Evolutionary conservation across 2,113 vertebrate genomes (phyloP), one percentile per base, ranked within the genome.

Genomic region (Cynocephalus volans): DNA sequence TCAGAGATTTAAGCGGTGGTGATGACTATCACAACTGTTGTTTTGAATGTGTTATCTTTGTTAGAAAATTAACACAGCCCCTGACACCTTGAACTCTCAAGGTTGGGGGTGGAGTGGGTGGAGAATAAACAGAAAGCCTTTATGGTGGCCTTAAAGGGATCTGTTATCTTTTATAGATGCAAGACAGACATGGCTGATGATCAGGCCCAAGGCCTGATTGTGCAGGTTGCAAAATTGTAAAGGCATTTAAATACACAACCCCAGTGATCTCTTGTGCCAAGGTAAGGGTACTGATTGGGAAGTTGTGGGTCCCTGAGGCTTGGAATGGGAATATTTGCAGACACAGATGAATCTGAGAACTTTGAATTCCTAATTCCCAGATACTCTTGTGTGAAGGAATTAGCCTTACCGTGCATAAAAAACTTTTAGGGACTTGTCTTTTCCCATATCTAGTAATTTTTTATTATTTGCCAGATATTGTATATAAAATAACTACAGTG

Each of bases 81-180:
- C 41, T 58, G 56, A n/a, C 45, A n/a, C n/a, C 72, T 48, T 48
- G 41, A 50, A 28, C 52, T 80, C 41, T 67, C 5, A 19, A 58
- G 33, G 18, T 36, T 33, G 12, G 12, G 8, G 31, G 21, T 60
- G 0, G 23, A 86, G 0, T 13, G 6, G 81, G 23, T 48, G 8
- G 18, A 90, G 28, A 93, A 56, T 24, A 73, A 64, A 12, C 41
- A 69, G 69, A 64, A 92, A 36, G 48, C n/a, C 60, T 86, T 88
- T 21, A 1, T 11, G 36, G 62, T 62, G 24, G 88, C 64, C 36
- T 94, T 52, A 82, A 85, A 86, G 79, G 87, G 60, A 48, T 89
- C 65, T 94, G 23, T 96, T 93, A 19, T 92, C 73, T 97, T 56
- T 95, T 89, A 48, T 96, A 95, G 95, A 94, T 95, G 36, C 65